Conservation (phyloP, 2,113 vertebrate species). For the Mus musculus region DNA sequence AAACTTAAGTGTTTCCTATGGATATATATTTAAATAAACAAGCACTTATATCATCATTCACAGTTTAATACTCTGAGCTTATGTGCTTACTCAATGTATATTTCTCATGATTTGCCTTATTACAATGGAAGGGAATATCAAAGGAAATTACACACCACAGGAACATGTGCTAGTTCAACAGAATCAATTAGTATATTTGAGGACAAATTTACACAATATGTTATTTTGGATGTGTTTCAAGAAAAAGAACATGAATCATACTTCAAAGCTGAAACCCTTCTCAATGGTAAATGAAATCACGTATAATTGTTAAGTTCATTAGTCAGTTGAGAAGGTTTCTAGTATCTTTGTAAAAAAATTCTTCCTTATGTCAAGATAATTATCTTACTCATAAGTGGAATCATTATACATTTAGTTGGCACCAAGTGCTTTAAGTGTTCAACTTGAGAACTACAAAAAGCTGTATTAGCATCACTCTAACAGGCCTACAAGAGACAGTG, state of each 20-base stretch:
- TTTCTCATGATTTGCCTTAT: constrained; percentile 71
- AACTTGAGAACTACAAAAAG: constrained; percentile 47
- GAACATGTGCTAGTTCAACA: constrained; percentile 66
- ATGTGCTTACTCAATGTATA: constrained; percentile 54
- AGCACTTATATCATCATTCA: neutral
- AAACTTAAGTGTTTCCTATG: neutral
- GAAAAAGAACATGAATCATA: constrained; percentile 74
- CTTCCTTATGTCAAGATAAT: constrained; percentile 48
- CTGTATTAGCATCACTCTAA: constrained; percentile 16
- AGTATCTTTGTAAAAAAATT: constrained; percentile 37
- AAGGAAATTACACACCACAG: constrained; percentile 71
- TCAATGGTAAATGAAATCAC: constrained; percentile 64
- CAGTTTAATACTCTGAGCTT: constrained; percentile 22
- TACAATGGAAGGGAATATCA: constrained; percentile 50
- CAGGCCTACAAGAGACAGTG: neutral
- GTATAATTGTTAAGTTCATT: constrained; percentile 41
- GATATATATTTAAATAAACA: constrained; percentile 32
- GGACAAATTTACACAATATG: constrained; percentile 68
- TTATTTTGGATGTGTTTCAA: constrained; percentile 74
- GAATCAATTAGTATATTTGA: constrained; percentile 68
- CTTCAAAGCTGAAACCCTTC: constrained; percentile 72
- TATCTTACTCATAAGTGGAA: constrained; percentile 43
- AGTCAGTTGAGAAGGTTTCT: constrained; percentile 58
- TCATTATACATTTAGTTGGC: constrained; percentile 23
- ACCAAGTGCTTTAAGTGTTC: constrained; percentile 29